A percentile compares a stretch with the other conserved stretches of the same genome.
Conservation (phyloP, 1,140 invertebrate species). For the Arctopsyche grandis region DNA sequence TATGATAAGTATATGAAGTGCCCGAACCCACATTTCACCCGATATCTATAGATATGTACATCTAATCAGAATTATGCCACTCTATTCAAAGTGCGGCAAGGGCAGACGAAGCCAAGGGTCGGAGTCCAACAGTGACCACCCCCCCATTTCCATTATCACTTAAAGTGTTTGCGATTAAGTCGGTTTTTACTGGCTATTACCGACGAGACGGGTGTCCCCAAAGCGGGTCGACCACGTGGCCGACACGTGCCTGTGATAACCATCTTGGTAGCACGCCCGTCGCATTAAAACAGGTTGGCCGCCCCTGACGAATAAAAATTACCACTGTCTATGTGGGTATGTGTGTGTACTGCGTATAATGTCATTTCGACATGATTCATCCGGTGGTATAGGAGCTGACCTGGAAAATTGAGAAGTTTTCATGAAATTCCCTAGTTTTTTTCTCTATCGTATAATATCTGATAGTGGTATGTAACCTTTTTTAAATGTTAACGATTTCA, state of each 20-base stretch:
- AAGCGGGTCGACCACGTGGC: conserved; percentile 42
- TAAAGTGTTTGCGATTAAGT: conserved; percentile 46
- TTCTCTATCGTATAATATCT: too few species aligned
- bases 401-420: too few species aligned
- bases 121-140: neutral
- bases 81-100: neutral
- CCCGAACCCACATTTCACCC: neutral
- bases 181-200: conserved; percentile 50
- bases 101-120: neutral
- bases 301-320: conserved; percentile 11
- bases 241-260: conserved; percentile 46
- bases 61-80: neutral
- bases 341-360: too few species aligned
- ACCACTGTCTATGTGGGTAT: neutral
- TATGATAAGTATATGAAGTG: too few species aligned
- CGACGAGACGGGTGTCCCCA: conserved; percentile 37
- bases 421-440: too few species aligned
- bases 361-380: too few species aligned
- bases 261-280: conserved; percentile 39
- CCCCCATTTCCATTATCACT: conserved; percentile 45
- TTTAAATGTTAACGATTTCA: too few species aligned
- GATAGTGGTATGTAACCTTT: too few species aligned
- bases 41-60: neutral
- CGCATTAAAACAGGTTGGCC: conserved; percentile 28
- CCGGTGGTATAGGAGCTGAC: too few species aligned